Percentiles rank a stretch among this genome's conserved stretches.
These are phyloP conservation scores for Macropus fuliginosus DNA, from an alignment of 2,797 vertebrate genomes.

Conservation along the genomic window DNA sequence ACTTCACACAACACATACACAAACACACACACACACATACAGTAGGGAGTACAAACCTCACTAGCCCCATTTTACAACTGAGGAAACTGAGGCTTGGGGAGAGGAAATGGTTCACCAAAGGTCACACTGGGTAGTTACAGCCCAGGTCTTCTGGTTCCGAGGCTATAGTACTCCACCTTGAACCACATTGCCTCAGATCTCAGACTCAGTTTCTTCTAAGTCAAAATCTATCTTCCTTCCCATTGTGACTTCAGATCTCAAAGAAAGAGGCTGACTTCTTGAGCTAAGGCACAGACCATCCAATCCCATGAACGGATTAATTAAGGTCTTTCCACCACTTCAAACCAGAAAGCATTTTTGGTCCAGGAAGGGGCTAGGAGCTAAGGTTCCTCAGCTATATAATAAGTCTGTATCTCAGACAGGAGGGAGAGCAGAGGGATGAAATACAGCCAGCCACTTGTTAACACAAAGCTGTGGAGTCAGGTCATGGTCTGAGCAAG, in stretches of 20 bases:
- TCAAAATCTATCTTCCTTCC: not conserved
- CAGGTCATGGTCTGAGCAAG: constrained; percentile 66
- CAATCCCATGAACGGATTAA: constrained; percentile 65
- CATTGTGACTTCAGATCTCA: not conserved
- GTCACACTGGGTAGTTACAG: not conserved
- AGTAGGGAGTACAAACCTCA: not conserved
- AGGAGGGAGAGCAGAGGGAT: constrained; percentile 69
- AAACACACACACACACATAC: not conserved
- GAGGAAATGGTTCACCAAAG: not conserved
- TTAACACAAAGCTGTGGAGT: constrained; percentile 75
- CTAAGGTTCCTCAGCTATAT: constrained; percentile 57
- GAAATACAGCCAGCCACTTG: constrained; percentile 66
- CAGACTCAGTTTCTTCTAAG: not conserved
- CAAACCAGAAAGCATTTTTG: constrained; percentile 47
- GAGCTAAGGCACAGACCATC: not conserved
- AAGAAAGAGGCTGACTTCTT: not conserved
- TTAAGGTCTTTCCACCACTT: constrained; percentile 11
- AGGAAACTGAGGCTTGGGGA: not conserved
- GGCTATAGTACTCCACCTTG: not conserved
- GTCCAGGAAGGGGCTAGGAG: constrained; percentile 45
- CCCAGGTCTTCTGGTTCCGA: not conserved
- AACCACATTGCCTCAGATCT: not conserved
- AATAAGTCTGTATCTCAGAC: constrained; percentile 61
- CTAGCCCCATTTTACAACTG: not conserved
- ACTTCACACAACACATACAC: too few species aligned